Percentiles rank a stretch among this genome's conserved stretches.
These are phyloP conservation scores for Lota lota DNA, from an alignment of 2,113 vertebrate genomes.

Conservation along the genomic window DNA sequence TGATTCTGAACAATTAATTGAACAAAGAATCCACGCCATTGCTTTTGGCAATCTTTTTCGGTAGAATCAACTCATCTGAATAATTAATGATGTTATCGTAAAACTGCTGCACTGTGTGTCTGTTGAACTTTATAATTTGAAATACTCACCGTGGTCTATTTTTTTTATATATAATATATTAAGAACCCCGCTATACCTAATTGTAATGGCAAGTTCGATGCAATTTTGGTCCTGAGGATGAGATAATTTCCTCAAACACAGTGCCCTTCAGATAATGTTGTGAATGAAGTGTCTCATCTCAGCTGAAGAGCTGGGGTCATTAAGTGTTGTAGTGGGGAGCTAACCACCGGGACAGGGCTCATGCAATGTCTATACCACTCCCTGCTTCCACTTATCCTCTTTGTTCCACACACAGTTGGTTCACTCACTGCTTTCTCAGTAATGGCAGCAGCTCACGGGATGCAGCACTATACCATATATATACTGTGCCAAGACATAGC, in stretches of 20 bases:
- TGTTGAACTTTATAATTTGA: not conserved
- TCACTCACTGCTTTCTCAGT: conserved; percentile 8
- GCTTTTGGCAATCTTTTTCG: too few species aligned
- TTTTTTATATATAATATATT: conserved; percentile 34
- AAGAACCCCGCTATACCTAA: conserved; percentile 57
- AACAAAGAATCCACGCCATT: too few species aligned
- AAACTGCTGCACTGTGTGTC: not conserved
- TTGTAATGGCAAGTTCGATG: conserved; percentile 53
- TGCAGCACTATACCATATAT: not conserved
- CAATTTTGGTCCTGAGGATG: conserved; percentile 61
- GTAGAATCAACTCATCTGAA: too few species aligned
- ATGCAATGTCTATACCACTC: conserved; percentile 10
- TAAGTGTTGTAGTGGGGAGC: conserved; percentile 65
- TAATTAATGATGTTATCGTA: too few species aligned
- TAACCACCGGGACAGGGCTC: conserved; percentile 48
- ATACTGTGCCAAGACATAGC: not conserved
- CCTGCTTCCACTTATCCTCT: conserved; percentile 15
- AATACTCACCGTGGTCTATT: too few species aligned
- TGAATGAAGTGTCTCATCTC: conserved; percentile 71
- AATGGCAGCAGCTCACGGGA: not conserved
- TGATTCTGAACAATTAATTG: too few species aligned
- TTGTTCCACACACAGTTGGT: conserved; percentile 3
- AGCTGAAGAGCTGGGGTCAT: conserved; percentile 70
- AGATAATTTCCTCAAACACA: conserved; percentile 65
- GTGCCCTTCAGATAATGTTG: conserved; percentile 69